phyloP scores from a whole-genome alignment of 2,113 vertebrate species.

The Oplegnathus fasciatus region DNA sequence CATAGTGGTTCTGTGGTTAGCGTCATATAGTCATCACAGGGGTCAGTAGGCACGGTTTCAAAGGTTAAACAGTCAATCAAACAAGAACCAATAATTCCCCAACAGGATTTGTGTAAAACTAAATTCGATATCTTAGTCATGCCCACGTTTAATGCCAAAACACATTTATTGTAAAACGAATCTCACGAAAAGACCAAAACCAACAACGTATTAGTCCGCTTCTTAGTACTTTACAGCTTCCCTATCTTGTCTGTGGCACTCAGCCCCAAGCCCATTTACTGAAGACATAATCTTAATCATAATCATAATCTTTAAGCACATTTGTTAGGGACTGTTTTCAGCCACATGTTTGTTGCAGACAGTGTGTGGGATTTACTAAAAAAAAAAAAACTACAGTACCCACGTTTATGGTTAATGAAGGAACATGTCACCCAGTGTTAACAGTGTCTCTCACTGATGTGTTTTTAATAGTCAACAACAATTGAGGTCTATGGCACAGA shows the following conservation, averaged over 20 bases:
- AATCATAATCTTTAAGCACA: neutral
- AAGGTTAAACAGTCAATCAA: constrained; percentile 3
- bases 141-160: neutral
- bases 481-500: neutral
- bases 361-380: neutral
- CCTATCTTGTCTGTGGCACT: neutral
- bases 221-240: neutral
- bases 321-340: neutral
- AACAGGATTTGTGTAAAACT: neutral
- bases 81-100: neutral
- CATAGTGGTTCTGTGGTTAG: neutral
- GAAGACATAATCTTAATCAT: neutral
- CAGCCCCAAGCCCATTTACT: neutral
- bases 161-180: neutral
- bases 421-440: neutral
- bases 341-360: neutral
- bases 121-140: neutral
- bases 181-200: neutral
- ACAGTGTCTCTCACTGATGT: neutral
- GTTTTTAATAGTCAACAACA: neutral
- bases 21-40: neutral
- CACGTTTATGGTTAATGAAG: neutral
- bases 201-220: neutral
- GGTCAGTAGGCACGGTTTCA: constrained; percentile 2
- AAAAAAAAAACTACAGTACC: neutral